These are phyloP conservation scores for Lucifuga dentata DNA, from an alignment of 2,113 vertebrate species.

Conservation along the genomic window DNA sequence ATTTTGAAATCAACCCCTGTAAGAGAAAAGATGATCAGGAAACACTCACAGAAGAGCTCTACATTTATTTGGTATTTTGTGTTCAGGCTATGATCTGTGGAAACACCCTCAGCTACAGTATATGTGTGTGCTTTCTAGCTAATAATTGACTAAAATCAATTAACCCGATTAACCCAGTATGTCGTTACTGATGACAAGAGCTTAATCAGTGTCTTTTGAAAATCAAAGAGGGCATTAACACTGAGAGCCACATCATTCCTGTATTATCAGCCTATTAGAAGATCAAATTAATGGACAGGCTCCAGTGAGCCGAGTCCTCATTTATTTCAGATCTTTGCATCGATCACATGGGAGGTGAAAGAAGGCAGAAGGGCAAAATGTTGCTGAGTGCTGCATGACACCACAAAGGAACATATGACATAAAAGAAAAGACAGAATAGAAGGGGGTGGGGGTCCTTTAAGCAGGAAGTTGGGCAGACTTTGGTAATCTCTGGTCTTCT, in stretches of 20 bases:
- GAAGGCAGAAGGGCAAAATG: not conserved
- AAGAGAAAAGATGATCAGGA: constrained; percentile 37
- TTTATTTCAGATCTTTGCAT: constrained; percentile 28
- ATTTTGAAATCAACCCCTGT: constrained; percentile 88
- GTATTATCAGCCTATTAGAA: constrained; percentile 36
- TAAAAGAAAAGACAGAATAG: not conserved
- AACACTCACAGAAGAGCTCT: not conserved
- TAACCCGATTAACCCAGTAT: not conserved
- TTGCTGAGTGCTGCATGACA: not conserved
- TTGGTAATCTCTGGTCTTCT: constrained; percentile 32
- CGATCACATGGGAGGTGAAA: constrained; percentile 18
- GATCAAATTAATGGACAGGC: constrained; percentile 35
- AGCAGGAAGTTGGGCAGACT: not conserved
- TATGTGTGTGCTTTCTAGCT: not conserved
- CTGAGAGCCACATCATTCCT: constrained; percentile 11
- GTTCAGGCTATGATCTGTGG: constrained; percentile 4
- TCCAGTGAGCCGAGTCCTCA: constrained; percentile 1
- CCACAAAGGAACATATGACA: not conserved
- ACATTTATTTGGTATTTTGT: not conserved
- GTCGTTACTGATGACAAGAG: constrained; percentile 1
- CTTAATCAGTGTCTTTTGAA: constrained; percentile 1
- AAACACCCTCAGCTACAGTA: constrained; percentile 7
- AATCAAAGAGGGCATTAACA: constrained; percentile 36
- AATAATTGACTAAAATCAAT: constrained; percentile 17
- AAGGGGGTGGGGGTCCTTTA: not conserved